A percentile compares a stretch with the other conserved stretches of the same genome.
phyloP scores from a whole-genome alignment of 2,113 vertebrate species.

The Aptenodytes forsteri region DNA sequence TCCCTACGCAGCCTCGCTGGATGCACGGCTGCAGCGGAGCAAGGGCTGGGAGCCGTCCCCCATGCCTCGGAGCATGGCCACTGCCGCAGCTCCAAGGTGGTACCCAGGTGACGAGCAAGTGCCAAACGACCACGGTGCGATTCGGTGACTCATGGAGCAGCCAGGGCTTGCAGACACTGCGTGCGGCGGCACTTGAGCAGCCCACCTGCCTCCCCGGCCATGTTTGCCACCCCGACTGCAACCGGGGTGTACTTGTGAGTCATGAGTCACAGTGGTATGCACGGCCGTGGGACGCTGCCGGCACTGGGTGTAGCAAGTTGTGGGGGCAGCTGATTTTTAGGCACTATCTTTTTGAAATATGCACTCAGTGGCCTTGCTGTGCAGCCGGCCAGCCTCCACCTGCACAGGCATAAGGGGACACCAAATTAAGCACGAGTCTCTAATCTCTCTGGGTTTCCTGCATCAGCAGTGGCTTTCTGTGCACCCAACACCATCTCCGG shows the following conservation, averaged over 20 bases:
- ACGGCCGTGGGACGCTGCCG: accelerated
- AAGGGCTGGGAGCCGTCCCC: not conserved
- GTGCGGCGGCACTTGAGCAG: not conserved
- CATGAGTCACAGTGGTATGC: not conserved
- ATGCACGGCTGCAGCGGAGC: accelerated
- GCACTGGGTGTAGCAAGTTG: accelerated
- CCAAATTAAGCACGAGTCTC: accelerated
- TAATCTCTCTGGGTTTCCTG: not conserved
- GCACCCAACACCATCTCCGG: not conserved
- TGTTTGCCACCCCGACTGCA: not conserved
- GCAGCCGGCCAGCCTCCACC: not conserved
- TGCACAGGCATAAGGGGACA: not conserved
- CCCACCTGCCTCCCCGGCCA: not conserved
- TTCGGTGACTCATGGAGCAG: not conserved
- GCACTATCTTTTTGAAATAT: accelerated
- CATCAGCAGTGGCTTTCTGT: not conserved
- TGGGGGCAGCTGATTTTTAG: not conserved
- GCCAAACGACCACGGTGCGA: accelerated
- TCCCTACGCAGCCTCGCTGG: not conserved
- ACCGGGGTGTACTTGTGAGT: accelerated
- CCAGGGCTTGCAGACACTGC: not conserved
- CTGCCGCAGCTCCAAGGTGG: not conserved
- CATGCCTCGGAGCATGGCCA: accelerated
- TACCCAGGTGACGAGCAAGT: not conserved
- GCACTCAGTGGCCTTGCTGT: accelerated